phyloP scores from a whole-genome alignment of 2,113 vertebrate species.

The Pipra filicauda region DNA sequence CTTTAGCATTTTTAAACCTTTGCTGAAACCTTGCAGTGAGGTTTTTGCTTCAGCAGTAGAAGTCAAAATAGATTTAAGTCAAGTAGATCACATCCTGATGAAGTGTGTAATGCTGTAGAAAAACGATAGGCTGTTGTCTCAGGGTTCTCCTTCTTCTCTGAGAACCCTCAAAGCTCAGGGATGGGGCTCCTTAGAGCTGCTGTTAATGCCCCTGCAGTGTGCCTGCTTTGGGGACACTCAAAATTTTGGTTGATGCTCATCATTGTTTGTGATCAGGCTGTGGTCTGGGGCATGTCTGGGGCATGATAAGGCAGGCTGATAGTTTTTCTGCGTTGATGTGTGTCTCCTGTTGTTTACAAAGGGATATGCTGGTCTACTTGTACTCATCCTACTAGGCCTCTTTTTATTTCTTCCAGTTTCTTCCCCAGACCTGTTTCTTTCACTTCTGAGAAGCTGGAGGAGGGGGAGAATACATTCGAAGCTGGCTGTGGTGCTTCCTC shows the following conservation, averaged over 20 bases:
- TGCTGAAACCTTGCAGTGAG: background rate
- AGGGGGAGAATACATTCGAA: background rate
- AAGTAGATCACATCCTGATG: background rate
- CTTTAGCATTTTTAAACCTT: conserved; percentile 2
- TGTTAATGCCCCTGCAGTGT: rapidly evolving
- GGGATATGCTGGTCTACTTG: background rate
- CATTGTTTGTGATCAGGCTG: background rate
- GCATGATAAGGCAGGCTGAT: background rate
- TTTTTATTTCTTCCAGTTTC: background rate
- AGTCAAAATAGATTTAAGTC: background rate
- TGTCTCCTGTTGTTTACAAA: background rate
- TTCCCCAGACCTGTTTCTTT: background rate
- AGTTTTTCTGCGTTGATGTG: background rate
- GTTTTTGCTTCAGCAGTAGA: background rate
- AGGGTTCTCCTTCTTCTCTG: background rate
- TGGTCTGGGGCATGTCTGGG: background rate
- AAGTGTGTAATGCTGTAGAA: background rate
- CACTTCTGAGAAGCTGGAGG: background rate
- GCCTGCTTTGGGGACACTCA: background rate
- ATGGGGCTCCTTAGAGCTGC: background rate
- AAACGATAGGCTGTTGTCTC: background rate
- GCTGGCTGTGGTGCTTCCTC: background rate
- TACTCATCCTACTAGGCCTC: background rate
- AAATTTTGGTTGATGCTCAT: background rate
- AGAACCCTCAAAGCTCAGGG: background rate